Evolutionary conservation across 2,797 vertebrate species (phyloP).

Genomic region (Eulemur albifrons): DNA sequence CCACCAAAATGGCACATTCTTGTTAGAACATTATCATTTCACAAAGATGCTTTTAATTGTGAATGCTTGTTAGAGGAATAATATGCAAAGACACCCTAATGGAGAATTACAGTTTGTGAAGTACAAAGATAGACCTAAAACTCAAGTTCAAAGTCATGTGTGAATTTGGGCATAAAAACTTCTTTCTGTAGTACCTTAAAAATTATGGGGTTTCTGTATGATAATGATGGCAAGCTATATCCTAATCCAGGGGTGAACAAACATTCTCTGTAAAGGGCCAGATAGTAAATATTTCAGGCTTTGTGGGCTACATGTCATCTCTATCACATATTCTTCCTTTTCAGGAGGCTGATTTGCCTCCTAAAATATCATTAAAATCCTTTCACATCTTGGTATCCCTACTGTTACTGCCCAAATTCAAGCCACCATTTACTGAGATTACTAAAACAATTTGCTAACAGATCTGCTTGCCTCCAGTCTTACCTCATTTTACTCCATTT

Average conservation of each 20-base stretch:
- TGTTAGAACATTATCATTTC: constrained; percentile 10
- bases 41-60: constrained; percentile 26
- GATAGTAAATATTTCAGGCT: background rate
- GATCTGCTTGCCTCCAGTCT: background rate
- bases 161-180: background rate
- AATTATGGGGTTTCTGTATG: background rate
- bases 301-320: background rate
- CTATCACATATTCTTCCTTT: background rate
- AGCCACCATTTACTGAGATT: background rate
- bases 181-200: background rate
- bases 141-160: background rate
- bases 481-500: background rate
- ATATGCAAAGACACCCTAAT: background rate
- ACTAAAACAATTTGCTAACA: background rate
- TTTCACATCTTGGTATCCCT: background rate
- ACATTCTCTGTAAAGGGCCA: background rate
- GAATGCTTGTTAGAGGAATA: background rate
- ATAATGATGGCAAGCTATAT: background rate
- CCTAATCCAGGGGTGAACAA: background rate
- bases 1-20: constrained; percentile 2
- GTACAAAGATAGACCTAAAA: background rate
- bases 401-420: background rate
- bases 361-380: background rate
- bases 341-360: background rate
- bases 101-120: background rate